These are phyloP conservation scores for Cheracebus regulus DNA, from an alignment of 2,797 vertebrate species.

Conservation along the genomic window DNA sequence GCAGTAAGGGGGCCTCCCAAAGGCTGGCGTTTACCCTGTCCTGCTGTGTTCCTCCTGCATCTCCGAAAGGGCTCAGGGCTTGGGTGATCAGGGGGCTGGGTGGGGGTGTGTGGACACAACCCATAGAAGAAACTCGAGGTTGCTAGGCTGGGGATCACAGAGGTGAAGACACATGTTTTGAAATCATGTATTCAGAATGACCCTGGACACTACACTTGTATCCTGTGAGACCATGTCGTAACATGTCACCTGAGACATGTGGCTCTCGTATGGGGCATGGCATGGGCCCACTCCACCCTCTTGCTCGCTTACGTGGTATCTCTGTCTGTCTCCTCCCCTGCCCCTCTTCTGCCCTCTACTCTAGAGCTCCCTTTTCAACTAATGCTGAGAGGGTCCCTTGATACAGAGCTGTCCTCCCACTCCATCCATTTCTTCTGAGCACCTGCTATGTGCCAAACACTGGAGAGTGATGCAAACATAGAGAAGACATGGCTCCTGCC, in stretches of 20 bases:
- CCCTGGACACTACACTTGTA: not conserved
- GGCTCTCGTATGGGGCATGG: not conserved
- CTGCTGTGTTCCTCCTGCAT: not conserved
- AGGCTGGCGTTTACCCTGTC: not conserved
- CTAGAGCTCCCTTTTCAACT: not conserved
- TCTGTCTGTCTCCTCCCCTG: not conserved
- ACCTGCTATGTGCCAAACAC: not conserved
- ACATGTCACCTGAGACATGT: not conserved
- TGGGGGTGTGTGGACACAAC: not conserved
- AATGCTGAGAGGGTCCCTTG: not conserved
- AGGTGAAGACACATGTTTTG: not conserved
- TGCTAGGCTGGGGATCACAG: too few species aligned
- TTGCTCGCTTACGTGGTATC: not conserved
- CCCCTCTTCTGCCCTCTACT: not conserved
- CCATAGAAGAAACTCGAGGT: not conserved
- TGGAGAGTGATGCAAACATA: not conserved
- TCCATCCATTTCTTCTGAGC: not conserved
- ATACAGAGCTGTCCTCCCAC: not conserved
- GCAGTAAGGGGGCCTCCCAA: not conserved
- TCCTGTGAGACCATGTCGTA: not conserved
- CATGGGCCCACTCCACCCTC: not conserved
- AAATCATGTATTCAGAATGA: not conserved
- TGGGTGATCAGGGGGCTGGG: not conserved
- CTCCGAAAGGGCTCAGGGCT: not conserved
- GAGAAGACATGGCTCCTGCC: not conserved